Base-by-base conservation (phyloP, 2,888 invertebrate genomes). In the Dasysyrphus tricinctus region DNA sequence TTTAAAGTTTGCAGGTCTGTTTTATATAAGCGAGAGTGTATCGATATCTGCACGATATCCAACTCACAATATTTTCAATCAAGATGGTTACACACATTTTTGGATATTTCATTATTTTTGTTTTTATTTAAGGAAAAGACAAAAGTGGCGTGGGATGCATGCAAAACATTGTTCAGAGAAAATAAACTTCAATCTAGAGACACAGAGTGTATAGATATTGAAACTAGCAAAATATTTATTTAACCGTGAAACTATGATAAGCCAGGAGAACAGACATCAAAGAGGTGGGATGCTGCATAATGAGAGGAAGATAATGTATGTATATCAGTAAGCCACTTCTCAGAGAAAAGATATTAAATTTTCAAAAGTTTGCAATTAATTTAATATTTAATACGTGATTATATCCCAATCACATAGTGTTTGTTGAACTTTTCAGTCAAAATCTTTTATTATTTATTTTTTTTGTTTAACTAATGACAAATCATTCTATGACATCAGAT, bases 401-500 rank as follows among this genome's bases (percentile, higher is more conserved):
- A 34, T 16, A 59, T 14, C n/a, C 6, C 3, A 37, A 19, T 61
- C 24, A 44, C 2, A 7, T 49, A 42, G 24, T 16, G n/a, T 37
- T 24, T 56, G 19, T 56, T 29, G 19, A 44, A 16, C 0, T 56
- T 56, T 56, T 34, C 16, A 16, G 12, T 11, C 5, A 11, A 34
- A 4, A n/a, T 3, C 39, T 39, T 61, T 29, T 37, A 24, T 24
- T 24, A 24, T 24, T 24, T 24, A 24, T 24, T 34, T n/a, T 44
- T 47, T 51, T 8, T 37, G 7, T 32, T 5, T 3, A 39, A 8
- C 12, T 42, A 14, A 29, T 83, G 82, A 73, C 82, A 83, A 51
- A 80, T 61, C 49, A 11, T 56, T 32, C 42, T 47, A 42, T 83
- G 83, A 83, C 79, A 83, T 83, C 83, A 83, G 74, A 47, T 74